phyloP scores from a whole-genome alignment of 1,140 invertebrate genomes.

The Diorhabda elongata region DNA sequence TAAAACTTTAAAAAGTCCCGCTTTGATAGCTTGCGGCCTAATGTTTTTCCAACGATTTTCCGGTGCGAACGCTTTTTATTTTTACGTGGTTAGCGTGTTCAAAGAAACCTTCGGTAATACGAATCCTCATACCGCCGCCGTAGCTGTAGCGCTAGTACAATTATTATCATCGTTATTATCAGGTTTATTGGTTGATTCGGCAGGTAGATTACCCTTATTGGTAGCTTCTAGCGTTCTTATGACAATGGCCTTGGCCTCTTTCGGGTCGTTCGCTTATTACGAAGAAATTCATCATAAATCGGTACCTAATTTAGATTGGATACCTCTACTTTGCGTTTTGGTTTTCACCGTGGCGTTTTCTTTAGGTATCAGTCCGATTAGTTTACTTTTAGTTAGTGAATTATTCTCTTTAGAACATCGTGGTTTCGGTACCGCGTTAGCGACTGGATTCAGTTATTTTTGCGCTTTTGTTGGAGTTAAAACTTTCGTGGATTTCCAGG shows the following conservation, averaged over 20 bases:
- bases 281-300: slow-evolving; percentile 52
- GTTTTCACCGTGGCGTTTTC: slow-evolving; percentile 81
- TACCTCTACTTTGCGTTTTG: slow-evolving; percentile 74
- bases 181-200: slow-evolving; percentile 73
- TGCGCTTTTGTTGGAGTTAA: slow-evolving; percentile 86
- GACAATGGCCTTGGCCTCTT: slow-evolving; percentile 73
- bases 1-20: slow-evolving; percentile 52
- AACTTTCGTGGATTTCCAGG: slow-evolving; percentile 78
- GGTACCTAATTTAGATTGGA: slow-evolving; percentile 61
- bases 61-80: slow-evolving; percentile 76
- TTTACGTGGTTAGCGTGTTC: slow-evolving; percentile 78
- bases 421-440: slow-evolving; percentile 76
- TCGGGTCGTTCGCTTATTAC: slow-evolving; percentile 76
- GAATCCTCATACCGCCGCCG: slow-evolving; percentile 77
- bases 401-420: slow-evolving; percentile 81
- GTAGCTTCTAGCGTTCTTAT: slow-evolving; percentile 78
- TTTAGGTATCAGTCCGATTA: slow-evolving; percentile 85
- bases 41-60: slow-evolving; percentile 84
- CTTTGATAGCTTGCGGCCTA: slow-evolving; percentile 73
- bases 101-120: slow-evolving; percentile 71
- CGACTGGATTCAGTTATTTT: slow-evolving; percentile 80
- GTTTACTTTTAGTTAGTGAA: slow-evolving; percentile 82
- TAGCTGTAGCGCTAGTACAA: slow-evolving; percentile 74
- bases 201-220: slow-evolving; percentile 70
- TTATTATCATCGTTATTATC: slow-evolving; percentile 72